Conservation (phyloP, 2,113 vertebrate species). For the Varanus salvator region DNA sequence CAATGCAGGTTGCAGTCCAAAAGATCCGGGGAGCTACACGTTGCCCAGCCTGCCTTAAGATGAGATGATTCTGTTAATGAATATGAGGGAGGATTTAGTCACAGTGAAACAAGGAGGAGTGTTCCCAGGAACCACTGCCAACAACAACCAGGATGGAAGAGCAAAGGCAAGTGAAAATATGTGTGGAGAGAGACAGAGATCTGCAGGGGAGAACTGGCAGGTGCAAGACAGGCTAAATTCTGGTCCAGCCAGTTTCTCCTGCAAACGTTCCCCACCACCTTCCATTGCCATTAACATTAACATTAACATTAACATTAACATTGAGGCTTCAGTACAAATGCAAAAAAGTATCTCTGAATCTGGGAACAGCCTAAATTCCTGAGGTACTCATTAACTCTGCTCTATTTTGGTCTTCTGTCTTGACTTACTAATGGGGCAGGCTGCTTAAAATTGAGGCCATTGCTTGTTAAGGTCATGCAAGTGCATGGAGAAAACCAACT, state of each 20-base stretch:
- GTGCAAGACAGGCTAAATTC: not conserved
- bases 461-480: conserved; percentile 3
- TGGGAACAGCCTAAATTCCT: not conserved
- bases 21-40: not conserved
- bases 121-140: not conserved
- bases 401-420: conserved; percentile 15
- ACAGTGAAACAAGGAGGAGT: no score
- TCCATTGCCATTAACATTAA: not conserved
- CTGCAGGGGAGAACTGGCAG: not conserved
- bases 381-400: not conserved
- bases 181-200: no score
- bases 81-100: not conserved
- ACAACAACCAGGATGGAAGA: not conserved
- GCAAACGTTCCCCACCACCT: not conserved
- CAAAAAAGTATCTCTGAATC: not conserved
- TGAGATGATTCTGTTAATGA: not conserved
- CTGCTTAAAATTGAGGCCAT: conserved; percentile 7
- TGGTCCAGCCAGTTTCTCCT: not conserved
- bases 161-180: not conserved
- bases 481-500: not conserved
- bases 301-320: no score
- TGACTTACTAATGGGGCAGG: conserved; percentile 11
- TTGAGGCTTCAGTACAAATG: not conserved
- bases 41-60: not conserved
- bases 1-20: no score